Evolutionary conservation across 2,797 vertebrate genomes (phyloP).

Genomic region (Sebastes minor): DNA sequence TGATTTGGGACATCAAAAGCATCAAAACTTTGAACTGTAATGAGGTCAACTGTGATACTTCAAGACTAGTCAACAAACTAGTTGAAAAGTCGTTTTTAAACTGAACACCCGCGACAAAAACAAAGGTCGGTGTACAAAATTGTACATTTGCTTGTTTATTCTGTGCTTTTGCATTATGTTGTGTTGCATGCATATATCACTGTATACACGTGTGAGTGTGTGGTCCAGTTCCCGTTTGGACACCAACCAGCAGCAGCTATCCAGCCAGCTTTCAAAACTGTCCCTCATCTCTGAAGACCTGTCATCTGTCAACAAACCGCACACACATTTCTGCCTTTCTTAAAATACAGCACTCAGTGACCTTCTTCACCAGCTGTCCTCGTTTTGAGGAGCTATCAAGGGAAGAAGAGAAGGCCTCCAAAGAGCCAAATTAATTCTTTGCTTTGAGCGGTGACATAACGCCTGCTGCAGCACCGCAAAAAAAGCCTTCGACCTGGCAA

Average conservation of each 20-base stretch:
- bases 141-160: not conserved
- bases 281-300: conserved; percentile 72
- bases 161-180: not conserved
- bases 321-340: conserved; percentile 67
- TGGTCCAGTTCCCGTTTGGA: conserved; percentile 59
- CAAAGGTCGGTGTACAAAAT: not conserved
- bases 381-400: conserved; percentile 78
- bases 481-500: conserved; percentile 6
- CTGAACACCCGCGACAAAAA: not conserved
- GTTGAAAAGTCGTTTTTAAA: not conserved
- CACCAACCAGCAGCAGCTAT: conserved; percentile 29
- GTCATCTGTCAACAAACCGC: conserved; percentile 78
- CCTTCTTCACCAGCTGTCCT: conserved; percentile 86
- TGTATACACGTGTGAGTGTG: not conserved
- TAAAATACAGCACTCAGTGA: conserved; percentile 81
- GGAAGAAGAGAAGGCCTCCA: conserved; percentile 72
- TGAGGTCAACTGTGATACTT: conserved; percentile 9
- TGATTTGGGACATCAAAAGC: not conserved
- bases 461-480: conserved; percentile 44
- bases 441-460: conserved; percentile 69
- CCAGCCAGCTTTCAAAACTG: conserved; percentile 55
- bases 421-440: conserved; percentile 75
- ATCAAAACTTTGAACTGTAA: not conserved
- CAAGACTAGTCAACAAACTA: not conserved
- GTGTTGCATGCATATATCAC: not conserved